Evolutionary conservation across 30 jellyfish, hydroid and myxozoan species (phyloP).

Genomic region (Pseudorhiza aurosa): DNA sequence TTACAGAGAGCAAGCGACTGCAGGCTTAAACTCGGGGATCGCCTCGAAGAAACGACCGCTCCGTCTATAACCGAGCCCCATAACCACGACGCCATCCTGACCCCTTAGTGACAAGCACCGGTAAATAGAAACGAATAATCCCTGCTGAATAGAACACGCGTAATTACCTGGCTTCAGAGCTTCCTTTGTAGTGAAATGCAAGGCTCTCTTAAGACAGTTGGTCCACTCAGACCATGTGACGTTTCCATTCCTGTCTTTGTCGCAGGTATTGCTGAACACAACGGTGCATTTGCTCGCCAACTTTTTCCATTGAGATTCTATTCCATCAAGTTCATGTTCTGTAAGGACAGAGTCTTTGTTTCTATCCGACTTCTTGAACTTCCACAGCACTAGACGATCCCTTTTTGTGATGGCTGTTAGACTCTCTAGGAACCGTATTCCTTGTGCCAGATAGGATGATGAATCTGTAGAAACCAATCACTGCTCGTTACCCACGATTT

Average conservation of each 20-base stretch:
- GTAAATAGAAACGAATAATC: no score
- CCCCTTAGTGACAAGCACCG: no score
- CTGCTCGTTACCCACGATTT: no score
- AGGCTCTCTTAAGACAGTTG: constrained; percentile 45
- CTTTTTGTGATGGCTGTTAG: constrained; percentile 44
- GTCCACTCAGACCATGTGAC: constrained; percentile 82
- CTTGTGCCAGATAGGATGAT: constrained; percentile 23
- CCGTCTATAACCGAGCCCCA: no score
- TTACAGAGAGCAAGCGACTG: no score
- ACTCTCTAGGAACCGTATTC: constrained; percentile 57
- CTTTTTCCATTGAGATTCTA: constrained; percentile 28
- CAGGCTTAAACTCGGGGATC: no score
- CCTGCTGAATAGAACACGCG: no score
- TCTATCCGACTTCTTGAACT: constrained; percentile 55
- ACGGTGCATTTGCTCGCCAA: constrained; percentile 37
- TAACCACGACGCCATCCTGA: no score
- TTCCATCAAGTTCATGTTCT: constrained; percentile 35
- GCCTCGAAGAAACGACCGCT: no score
- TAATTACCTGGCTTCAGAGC: no score
- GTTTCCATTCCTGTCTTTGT: constrained; percentile 49
- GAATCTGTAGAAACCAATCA: constrained; percentile 28
- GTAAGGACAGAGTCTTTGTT: constrained; percentile 48
- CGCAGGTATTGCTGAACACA: constrained; percentile 19
- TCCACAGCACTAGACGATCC: constrained; percentile 67
- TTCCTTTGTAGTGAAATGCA: no score